A percentile compares a stretch with the other conserved stretches of the same genome.
These are phyloP conservation scores for Daphoenositta chrysoptera DNA, from an alignment of 2,113 vertebrate species.

Conservation along the genomic window DNA sequence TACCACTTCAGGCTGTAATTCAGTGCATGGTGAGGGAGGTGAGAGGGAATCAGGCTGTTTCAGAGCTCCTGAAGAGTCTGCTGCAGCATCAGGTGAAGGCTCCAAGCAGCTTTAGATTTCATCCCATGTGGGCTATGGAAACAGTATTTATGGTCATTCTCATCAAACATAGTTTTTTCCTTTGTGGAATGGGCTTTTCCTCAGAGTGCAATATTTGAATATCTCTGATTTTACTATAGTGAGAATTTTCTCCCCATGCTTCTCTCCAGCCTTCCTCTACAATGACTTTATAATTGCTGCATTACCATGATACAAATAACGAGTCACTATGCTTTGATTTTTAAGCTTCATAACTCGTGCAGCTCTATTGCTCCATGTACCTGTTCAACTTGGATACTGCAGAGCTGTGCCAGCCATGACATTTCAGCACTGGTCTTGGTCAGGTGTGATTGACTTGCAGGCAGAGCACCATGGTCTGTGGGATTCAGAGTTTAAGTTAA, in stretches of 20 bases:
- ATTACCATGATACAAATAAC: not conserved
- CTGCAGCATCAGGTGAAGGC: not conserved
- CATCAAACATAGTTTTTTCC: not conserved
- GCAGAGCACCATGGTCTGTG: not conserved
- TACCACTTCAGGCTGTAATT: not conserved
- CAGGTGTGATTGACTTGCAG: not conserved
- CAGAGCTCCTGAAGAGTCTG: not conserved
- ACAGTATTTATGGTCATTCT: not conserved
- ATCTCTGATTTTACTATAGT: not conserved
- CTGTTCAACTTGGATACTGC: not conserved
- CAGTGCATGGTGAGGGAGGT: accelerated
- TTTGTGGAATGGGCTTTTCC: not conserved
- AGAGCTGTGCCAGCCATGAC: not conserved
- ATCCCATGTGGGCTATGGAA: not conserved
- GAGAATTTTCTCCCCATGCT: not conserved
- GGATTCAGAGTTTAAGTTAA: not conserved
- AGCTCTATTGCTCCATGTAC: not conserved
- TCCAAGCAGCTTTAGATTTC: not conserved
- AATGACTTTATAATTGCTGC: not conserved
- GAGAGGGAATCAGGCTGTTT: not conserved
- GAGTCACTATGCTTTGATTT: not conserved
- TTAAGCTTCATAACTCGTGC: not conserved
- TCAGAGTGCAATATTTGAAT: not conserved
- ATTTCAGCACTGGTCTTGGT: not conserved
- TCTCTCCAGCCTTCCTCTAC: not conserved